Conservation (phyloP, 1,140 invertebrate genomes). For the Neoseiulus cucumeris region DNA sequence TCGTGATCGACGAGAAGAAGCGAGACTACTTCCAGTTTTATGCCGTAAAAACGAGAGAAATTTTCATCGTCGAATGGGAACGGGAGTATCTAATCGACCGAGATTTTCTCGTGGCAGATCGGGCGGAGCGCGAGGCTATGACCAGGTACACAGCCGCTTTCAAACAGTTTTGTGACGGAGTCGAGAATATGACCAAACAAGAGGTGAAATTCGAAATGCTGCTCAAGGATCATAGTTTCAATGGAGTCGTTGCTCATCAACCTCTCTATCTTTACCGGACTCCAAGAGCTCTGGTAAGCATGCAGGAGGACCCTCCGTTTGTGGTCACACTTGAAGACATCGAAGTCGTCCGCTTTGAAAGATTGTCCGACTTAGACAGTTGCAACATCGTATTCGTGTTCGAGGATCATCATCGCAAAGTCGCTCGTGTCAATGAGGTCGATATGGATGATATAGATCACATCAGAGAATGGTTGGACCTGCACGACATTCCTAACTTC, state of each 20-base stretch:
- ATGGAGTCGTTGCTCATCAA: constrained; percentile 87
- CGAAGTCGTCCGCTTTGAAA: constrained; percentile 93
- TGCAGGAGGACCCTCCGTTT: constrained; percentile 98
- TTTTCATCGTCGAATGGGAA: constrained; percentile 95
- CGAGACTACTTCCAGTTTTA: constrained; percentile 98
- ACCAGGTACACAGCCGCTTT: constrained; percentile 94
- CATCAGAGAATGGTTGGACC: constrained; percentile 97
- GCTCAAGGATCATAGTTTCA: constrained; percentile 89
- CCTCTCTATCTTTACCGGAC: constrained; percentile 93
- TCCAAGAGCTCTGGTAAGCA: constrained; percentile 81
- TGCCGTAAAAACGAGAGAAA: constrained; percentile 98
- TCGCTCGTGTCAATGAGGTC: constrained; percentile 88
- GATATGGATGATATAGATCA: constrained; percentile 97
- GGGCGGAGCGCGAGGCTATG: constrained; percentile 84
- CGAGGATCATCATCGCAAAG: constrained; percentile 87
- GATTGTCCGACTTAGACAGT: constrained; percentile 96
- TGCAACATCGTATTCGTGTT: constrained; percentile 99
- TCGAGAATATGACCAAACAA: constrained; percentile 84
- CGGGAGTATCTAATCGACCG: constrained; percentile 99
- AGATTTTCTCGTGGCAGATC: constrained; percentile 96
- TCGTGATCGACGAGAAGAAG: constrained; percentile 99
- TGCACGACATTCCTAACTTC: constrained; percentile 88
- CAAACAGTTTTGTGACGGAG: constrained; percentile 94
- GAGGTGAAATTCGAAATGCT: constrained; percentile 97
- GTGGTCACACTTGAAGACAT: constrained; percentile 93